Evolutionary conservation across 2,888 invertebrate species (phyloP), one percentile per base, ranked within the genome.

Genomic region (Blastobasis adustella): DNA sequence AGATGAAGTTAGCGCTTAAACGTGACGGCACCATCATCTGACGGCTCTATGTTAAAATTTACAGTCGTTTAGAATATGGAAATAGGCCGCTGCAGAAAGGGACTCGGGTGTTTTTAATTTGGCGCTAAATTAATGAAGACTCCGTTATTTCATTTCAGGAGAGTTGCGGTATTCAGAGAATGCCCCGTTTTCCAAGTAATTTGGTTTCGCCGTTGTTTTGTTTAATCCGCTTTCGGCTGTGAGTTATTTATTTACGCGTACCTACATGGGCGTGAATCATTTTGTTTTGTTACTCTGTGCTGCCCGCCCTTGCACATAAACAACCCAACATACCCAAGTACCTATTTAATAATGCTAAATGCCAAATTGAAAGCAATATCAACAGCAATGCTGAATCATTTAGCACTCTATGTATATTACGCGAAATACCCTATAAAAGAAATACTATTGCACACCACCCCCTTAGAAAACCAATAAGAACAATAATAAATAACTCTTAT

Each of bases 401-500:
- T 23, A 23, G 23, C 23, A 23, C 23, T 23, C 23, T 23, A 23
- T 23, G 7, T 51, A 54, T 54, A 51, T 64, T 66, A 69, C 68
- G 73, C 71, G 63, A 65, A 68, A 69, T 66, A 71, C 76, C 76
- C 68, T 64, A 67, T 65, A 66, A 63, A 66, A 61, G 62, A 68
- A 69, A 69, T 66, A 69, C 65, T 66, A 65, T 69, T 67, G 69
- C 66, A 68, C 63, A 64, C 61, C 70, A 61, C 23, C 79, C 84
- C 82, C 78, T 75, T 76, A 80, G 82, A 84, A 84, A 87, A 87
- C 84, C 88, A 87, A 88, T 88, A 88, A 87, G 87, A 88, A 87
- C 86, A 87, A 88, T 87, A 88, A 88, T 88, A 88, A 88, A 88
- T 88, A 84, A 84, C 84, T 87, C 86, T 87, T 88, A 88, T 88